Evolutionary conservation across 2,797 vertebrate genomes (phyloP), one percentile per base, ranked within the genome.

Genomic region (Fistularia commersonii): DNA sequence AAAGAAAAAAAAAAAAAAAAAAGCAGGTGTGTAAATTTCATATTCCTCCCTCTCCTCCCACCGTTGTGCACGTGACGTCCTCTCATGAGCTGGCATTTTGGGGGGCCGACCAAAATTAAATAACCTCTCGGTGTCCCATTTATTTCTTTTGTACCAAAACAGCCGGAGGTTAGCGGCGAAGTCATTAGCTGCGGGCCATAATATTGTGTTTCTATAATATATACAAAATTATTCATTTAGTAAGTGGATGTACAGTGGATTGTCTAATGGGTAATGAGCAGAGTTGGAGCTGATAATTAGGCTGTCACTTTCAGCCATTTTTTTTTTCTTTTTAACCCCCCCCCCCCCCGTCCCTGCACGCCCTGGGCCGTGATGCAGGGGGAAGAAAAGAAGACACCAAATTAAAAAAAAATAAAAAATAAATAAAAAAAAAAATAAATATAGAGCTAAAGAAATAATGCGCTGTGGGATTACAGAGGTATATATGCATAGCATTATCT

Each of bases 181-280:
- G 77, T 80, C 83, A 78, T 80, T 87, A 74, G 89, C 91, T 90
- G 82, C 81, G 74, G 88, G 91, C 88, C 85, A 89, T 88, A 86
- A 89, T 88, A 90, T 84, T 88, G 79, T 86, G 89, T 87, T 88
- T 64, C 88, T 73, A 77, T 91, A 90, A 92, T 91, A 89, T 88
- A 90, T 88, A 89, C 90, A 90, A 89, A 91, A 91, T 91, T 90
- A 93, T 90, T 91, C 88, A 91, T 91, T 91, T 91, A 90, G 90
- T 80, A 83, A 84, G 87, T 89, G 79, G 88, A 90, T 87, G 86
- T 90, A 90, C 89, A 87, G 87, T 87, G 86, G 84, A 90, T 90
- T 89, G 90, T 92, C 89, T 91, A 91, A 92, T 89, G 87, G 88
- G 85, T 89, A 92, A 92, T 92, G 89, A 91, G 88, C 82, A 78